Percentiles rank a stretch among this genome's conserved stretches.
Evolutionary conservation across 2,888 invertebrate species (phyloP).

Genomic region (Eristalinus sepulchralis): DNA sequence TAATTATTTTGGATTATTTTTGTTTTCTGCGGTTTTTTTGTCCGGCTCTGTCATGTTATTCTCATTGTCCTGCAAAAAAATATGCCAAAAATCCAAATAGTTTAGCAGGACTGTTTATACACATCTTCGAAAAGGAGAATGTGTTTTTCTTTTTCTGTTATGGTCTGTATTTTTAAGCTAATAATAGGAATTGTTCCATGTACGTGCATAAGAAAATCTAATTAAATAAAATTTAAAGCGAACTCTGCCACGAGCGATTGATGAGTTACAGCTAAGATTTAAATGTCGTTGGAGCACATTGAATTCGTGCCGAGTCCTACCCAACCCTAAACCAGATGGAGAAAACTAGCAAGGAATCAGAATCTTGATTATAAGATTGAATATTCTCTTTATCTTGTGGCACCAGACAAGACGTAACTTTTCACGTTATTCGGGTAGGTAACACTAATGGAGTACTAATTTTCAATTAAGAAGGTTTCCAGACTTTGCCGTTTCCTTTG

Average conservation of each 20-base stretch:
- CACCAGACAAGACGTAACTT: too few relatives aligned
- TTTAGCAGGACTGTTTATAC: slow-evolving; percentile 56
- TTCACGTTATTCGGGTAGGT: too few relatives aligned
- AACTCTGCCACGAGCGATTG: slow-evolving; percentile 23
- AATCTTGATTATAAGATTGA: too few relatives aligned
- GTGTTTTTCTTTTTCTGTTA: slow-evolving; percentile 26
- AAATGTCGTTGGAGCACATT: not conserved
- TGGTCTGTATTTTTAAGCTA: slow-evolving; percentile 46
- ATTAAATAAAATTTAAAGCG: slow-evolving; percentile 1
- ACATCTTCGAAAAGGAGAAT: slow-evolving; percentile 43
- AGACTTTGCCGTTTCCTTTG: too few relatives aligned
- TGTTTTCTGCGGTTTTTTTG: slow-evolving; percentile 66
- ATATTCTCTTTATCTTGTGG: too few relatives aligned
- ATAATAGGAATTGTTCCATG: slow-evolving; percentile 73
- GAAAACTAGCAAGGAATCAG: too few relatives aligned
- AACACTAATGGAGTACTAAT: too few relatives aligned
- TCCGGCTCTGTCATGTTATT: slow-evolving; percentile 76
- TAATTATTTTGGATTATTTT: slow-evolving; percentile 50
- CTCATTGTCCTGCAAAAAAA: slow-evolving; percentile 81
- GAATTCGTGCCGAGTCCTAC: not conserved
- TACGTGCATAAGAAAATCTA: slow-evolving; percentile 70
- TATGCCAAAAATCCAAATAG: slow-evolving; percentile 73
- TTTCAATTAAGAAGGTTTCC: too few relatives aligned
- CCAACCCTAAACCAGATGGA: too few relatives aligned
- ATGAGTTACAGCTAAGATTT: not conserved